These are phyloP conservation scores for Clistopyga incitator DNA, from an alignment of 2,888 invertebrate species.

Conservation along the genomic window DNA sequence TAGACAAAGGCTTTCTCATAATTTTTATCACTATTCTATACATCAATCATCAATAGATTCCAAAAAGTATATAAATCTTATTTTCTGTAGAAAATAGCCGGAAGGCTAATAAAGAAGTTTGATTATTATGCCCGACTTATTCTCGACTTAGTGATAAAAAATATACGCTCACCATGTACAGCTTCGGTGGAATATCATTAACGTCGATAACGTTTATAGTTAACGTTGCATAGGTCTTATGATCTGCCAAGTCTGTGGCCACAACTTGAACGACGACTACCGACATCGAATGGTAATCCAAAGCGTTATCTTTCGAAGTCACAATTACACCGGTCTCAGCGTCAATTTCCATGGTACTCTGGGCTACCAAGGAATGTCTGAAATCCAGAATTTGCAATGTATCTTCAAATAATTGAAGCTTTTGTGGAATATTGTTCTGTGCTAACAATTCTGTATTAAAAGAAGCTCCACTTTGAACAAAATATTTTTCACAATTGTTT, in stretches of 20 bases:
- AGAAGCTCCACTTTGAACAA: background rate
- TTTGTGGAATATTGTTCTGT: background rate
- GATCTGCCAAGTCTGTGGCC: conserved; percentile 81
- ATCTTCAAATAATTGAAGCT: background rate
- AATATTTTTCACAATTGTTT: background rate
- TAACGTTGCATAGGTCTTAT: conserved; percentile 86
- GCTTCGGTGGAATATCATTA: conserved; percentile 90
- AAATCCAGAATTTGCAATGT: conserved; percentile 48
- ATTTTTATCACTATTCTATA: no score
- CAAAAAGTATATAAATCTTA: no score
- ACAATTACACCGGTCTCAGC: conserved; percentile 86
- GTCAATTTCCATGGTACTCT: conserved; percentile 85
- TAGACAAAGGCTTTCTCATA: no score
- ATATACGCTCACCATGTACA: conserved; percentile 86
- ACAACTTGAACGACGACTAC: conserved; percentile 85
- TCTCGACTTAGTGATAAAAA: background rate
- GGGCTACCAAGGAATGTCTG: conserved; percentile 87
- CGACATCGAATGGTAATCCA: conserved; percentile 88
- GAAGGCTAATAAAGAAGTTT: no score
- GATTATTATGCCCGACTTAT: no score
- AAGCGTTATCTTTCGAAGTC: conserved; percentile 85
- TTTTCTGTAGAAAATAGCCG: background rate
- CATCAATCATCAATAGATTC: no score
- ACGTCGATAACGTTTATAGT: conserved; percentile 88
- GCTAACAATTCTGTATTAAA: background rate